phyloP scores from a whole-genome alignment of 2,113 vertebrate species.

The Campylorhamphus procurvoides region DNA sequence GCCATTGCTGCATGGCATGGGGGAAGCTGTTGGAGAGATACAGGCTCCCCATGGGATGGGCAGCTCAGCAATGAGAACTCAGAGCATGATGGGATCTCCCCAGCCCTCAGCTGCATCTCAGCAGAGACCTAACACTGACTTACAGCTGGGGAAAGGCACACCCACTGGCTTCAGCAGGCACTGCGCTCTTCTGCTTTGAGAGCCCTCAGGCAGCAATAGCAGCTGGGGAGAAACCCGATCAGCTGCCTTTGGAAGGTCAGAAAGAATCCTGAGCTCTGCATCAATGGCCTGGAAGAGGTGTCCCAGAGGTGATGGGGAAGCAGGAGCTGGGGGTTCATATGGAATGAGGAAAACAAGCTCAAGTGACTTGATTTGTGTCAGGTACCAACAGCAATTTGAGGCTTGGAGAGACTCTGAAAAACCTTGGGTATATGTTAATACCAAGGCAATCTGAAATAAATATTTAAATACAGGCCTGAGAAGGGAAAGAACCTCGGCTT shows the following conservation, averaged over 20 bases:
- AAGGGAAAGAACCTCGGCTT: neutral
- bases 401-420: neutral
- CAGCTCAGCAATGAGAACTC: neutral
- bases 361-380: neutral
- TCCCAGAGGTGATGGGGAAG: neutral
- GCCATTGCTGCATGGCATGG: neutral
- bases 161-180: rapidly evolving
- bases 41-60: rapidly evolving
- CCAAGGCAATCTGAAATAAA: neutral
- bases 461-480: neutral
- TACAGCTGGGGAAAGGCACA: neutral
- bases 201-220: rapidly evolving
- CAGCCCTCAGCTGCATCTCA: neutral
- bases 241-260: neutral
- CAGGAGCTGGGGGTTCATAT: neutral
- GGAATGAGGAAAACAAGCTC: neutral
- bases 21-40: neutral
- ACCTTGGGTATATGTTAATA: neutral
- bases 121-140: neutral
- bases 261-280: neutral
- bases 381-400: neutral
- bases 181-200: neutral
- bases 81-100: neutral
- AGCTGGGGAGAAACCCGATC: neutral
- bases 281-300: neutral